Evolutionary conservation across 2,888 invertebrate genomes (phyloP).

Genomic region (Pemphredon lugubris): DNA sequence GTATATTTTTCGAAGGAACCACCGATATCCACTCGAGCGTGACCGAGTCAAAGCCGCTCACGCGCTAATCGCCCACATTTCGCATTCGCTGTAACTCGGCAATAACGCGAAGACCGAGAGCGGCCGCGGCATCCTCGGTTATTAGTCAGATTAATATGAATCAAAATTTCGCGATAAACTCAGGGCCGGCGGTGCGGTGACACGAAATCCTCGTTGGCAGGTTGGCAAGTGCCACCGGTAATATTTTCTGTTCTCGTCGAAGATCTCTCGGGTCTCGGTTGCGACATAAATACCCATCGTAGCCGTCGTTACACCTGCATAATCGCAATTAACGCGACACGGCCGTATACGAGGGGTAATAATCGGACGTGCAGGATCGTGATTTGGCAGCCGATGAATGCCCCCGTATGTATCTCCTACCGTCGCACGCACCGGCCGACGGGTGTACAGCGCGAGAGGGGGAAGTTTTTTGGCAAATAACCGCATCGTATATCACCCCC

Average conservation of each 20-base stretch:
- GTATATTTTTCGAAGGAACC: no score
- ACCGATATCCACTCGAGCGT: no score
- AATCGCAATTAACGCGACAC: conserved; percentile 59
- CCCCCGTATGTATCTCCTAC: conserved; percentile 35
- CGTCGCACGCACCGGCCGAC: conserved; percentile 9
- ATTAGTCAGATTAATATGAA: background rate
- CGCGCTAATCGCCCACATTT: background rate
- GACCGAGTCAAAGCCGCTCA: no score
- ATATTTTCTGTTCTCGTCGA: conserved; percentile 26
- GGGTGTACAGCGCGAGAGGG: conserved; percentile 51
- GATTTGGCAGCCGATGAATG: conserved; percentile 76
- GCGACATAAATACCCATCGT: conserved; percentile 49
- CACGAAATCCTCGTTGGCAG: conserved; percentile 18
- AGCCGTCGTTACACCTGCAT: conserved; percentile 23
- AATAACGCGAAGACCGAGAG: no score
- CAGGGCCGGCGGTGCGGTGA: conserved; percentile 11
- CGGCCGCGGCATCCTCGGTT: background rate
- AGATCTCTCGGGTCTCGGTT: background rate
- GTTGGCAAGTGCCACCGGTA: conserved; percentile 22
- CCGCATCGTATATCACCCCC: conserved; percentile 69
- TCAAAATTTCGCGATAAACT: background rate
- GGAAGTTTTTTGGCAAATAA: conserved; percentile 75
- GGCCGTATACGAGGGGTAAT: conserved; percentile 40
- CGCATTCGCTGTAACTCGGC: no score
- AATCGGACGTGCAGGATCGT: conserved; percentile 58